Conservation (phyloP, 2,888 invertebrate genomes). For the Monochamus alternatus region DNA sequence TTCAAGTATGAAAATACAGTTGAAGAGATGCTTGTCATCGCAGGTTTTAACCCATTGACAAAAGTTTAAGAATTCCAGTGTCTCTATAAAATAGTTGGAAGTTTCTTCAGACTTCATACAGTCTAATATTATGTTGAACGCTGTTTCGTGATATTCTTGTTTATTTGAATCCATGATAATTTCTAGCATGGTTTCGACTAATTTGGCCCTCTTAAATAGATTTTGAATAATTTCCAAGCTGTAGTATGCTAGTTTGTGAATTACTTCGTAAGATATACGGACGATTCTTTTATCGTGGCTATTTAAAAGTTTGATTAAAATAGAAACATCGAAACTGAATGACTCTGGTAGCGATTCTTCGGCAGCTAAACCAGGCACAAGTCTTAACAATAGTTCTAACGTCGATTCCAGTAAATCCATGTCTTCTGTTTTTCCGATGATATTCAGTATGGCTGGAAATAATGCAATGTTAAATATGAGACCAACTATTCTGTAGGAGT, state of each 20-base stretch:
- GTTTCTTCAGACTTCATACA: constrained; percentile 59
- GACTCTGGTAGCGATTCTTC: constrained; percentile 52
- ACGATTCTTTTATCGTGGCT: constrained; percentile 47
- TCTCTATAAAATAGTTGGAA: constrained; percentile 59
- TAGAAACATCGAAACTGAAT: constrained; percentile 52
- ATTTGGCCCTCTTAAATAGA: constrained; percentile 49
- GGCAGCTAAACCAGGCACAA: constrained; percentile 39
- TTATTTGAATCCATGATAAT: constrained; percentile 55
- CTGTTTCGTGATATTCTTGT: constrained; percentile 49
- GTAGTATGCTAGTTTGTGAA: constrained; percentile 57
- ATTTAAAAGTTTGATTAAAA: constrained; percentile 54
- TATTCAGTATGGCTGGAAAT: constrained; percentile 56
- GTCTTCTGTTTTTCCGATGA: constrained; percentile 54
- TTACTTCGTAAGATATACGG: constrained; percentile 52
- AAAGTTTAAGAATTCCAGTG: constrained; percentile 61
- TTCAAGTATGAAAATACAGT: constrained; percentile 55
- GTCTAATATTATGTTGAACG: constrained; percentile 58
- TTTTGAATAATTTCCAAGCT: constrained; percentile 57
- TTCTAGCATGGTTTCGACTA: constrained; percentile 60
- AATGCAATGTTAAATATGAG: constrained; percentile 57
- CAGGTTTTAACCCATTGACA: constrained; percentile 62
- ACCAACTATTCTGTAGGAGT: constrained; percentile 52
- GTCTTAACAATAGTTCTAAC: constrained; percentile 55
- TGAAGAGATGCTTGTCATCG: constrained; percentile 51
- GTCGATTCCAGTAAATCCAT: constrained; percentile 52